These are phyloP conservation scores for Micronycteris hirsuta DNA, from an alignment of 2,113 vertebrate genomes.

Conservation along the genomic window DNA sequence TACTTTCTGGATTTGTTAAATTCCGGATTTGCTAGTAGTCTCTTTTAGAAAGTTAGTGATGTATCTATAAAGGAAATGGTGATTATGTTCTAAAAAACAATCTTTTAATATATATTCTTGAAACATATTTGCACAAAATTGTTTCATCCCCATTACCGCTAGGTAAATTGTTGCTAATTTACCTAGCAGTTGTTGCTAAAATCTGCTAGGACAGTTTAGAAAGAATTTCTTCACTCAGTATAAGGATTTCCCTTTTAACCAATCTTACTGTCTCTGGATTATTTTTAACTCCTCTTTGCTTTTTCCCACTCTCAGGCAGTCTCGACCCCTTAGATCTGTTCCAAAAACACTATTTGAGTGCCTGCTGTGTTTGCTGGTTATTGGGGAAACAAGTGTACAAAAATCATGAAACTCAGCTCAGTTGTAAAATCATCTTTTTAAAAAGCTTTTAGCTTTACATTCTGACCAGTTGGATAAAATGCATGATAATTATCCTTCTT, in stretches of 20 bases:
- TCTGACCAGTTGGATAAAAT: neutral
- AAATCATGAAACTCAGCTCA: neutral
- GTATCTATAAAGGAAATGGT: neutral
- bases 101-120: neutral
- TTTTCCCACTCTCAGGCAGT: neutral
- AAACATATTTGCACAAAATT: neutral
- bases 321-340: neutral
- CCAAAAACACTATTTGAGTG: neutral
- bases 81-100: neutral
- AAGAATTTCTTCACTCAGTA: neutral
- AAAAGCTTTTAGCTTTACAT: neutral
- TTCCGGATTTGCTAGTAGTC: neutral
- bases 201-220: neutral
- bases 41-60: constrained; percentile 9
- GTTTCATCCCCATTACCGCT: neutral
- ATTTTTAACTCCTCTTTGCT: neutral
- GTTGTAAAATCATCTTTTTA: neutral
- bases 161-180: too few relatives aligned
- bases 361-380: neutral
- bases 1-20: neutral
- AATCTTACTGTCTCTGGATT: neutral
- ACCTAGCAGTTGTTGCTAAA: neutral
- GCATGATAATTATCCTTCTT: neutral
- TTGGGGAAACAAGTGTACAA: neutral
- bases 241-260: neutral